These are phyloP conservation scores for Cercopithecus mitis DNA, from an alignment of 2,797 vertebrate species.

Conservation along the genomic window DNA sequence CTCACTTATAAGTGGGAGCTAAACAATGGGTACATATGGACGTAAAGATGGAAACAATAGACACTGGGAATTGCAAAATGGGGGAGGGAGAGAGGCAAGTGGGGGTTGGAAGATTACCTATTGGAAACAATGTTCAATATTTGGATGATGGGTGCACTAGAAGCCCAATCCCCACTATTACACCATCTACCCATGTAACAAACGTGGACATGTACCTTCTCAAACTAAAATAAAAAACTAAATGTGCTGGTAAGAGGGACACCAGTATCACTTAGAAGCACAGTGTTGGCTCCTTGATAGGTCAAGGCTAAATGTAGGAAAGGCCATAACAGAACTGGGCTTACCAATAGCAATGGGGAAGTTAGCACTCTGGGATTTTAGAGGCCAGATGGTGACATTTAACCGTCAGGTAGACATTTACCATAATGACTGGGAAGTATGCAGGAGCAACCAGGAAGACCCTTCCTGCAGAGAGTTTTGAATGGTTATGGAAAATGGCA, in stretches of 20 bases:
- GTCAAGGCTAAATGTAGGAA: not conserved
- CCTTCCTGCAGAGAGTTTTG: not conserved
- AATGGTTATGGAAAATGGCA: not conserved
- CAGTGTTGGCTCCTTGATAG: not conserved
- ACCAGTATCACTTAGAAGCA: not conserved
- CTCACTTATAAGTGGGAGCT: not conserved
- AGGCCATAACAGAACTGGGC: not conserved
- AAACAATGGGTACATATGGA: not conserved
- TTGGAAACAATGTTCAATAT: not conserved
- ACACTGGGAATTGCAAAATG: not conserved
- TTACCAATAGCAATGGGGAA: not conserved
- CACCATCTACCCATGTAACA: not conserved
- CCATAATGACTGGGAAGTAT: not conserved
- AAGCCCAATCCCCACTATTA: not conserved
- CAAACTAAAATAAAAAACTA: not conserved
- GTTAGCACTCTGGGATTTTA: not conserved
- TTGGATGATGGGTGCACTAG: not conserved
- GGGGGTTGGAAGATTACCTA: not conserved
- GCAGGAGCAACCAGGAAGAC: not conserved
- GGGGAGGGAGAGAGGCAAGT: not conserved
- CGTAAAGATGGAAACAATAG: not conserved
- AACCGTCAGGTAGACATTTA: not conserved
- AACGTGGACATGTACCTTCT: not conserved
- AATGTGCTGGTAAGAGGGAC: not conserved
- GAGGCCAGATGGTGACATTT: not conserved